A percentile compares a stretch with the other conserved stretches of the same genome.
Conservation (phyloP, 2,113 vertebrate species). For the Coryphaenoides rupestris region DNA sequence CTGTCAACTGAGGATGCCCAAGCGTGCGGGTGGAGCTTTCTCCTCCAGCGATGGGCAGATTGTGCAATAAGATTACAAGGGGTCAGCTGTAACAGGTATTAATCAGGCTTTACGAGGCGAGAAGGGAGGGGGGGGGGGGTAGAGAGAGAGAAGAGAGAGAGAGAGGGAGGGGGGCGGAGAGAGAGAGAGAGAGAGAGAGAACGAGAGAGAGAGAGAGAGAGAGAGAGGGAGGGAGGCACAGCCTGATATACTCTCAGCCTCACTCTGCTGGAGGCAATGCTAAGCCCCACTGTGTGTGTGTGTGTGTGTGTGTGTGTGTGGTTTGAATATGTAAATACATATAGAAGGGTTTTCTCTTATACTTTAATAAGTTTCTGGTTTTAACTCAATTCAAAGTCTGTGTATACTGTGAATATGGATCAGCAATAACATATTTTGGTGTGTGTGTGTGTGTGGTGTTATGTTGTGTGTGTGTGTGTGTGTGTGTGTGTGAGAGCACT, state of each 20-base stretch:
- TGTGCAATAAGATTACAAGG: slow-evolving; percentile 42
- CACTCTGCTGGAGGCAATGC: neutral
- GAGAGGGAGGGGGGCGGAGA: no score
- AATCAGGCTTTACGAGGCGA: slow-evolving; percentile 40
- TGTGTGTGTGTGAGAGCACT: no score
- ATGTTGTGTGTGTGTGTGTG: no score
- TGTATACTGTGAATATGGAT: neutral
- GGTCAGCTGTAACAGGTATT: slow-evolving; percentile 45
- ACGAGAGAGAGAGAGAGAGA: no score
- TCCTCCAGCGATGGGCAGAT: slow-evolving; percentile 27
- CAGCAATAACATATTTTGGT: neutral
- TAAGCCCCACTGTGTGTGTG: neutral
- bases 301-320: neutral
- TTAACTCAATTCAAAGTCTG: neutral
- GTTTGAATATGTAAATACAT: neutral
- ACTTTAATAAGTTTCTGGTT: neutral
- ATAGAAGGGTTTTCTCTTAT: neutral
- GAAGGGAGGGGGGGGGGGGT: neutral
- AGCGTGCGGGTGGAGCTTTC: slow-evolving; percentile 18
- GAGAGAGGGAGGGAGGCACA: no score
- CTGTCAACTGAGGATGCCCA: neutral
- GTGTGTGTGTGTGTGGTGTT: slow-evolving; percentile 1
- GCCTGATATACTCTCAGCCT: neutral
- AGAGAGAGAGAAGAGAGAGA: no score
- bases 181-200: no score